phyloP scores from a whole-genome alignment of 2,888 invertebrate genomes.

The Athetis lepigone region DNA sequence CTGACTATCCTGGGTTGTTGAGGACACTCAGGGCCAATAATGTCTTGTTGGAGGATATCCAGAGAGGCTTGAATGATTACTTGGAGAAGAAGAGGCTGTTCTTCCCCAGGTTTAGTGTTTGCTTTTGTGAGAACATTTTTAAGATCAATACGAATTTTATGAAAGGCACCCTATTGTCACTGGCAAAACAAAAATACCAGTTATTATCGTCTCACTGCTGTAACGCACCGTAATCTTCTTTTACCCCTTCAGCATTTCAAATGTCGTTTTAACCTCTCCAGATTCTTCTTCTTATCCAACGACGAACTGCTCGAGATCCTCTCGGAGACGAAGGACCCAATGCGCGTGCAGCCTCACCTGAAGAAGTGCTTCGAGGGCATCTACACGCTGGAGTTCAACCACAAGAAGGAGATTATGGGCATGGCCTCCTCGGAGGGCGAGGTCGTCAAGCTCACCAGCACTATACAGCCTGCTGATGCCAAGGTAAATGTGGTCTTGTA shows the following conservation, averaged over 20 bases:
- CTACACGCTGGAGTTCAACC: conserved; percentile 94
- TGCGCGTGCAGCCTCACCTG: conserved; percentile 97
- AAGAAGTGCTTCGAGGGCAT: conserved; percentile 99
- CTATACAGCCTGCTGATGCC: conserved; percentile 96
- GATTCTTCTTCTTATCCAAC: conserved; percentile 99
- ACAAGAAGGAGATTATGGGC: conserved; percentile 95
- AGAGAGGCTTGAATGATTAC: conserved; percentile 97
- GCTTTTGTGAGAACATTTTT: background rate
- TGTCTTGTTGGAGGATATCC: conserved; percentile 95
- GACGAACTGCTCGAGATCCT: conserved; percentile 98
- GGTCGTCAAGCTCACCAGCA: conserved; percentile 94
- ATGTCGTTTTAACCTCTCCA: too few relatives aligned
- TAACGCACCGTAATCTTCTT: too few relatives aligned
- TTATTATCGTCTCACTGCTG: too few relatives aligned
- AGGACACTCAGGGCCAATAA: conserved; percentile 94
- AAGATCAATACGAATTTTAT: too few relatives aligned
- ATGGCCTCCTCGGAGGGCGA: conserved; percentile 98
- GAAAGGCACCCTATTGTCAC: too few relatives aligned
- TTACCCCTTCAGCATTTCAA: too few relatives aligned
- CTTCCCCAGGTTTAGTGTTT: conserved; percentile 93
- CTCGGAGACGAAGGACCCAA: conserved; percentile 98
- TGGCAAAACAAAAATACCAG: too few relatives aligned
- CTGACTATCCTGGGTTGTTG: conserved; percentile 93
- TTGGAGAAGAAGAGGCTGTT: conserved; percentile 97
- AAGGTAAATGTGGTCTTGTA: conserved; percentile 88